Base-by-base conservation (phyloP, 2,113 vertebrate genomes). In the Trematocara macrostoma region DNA sequence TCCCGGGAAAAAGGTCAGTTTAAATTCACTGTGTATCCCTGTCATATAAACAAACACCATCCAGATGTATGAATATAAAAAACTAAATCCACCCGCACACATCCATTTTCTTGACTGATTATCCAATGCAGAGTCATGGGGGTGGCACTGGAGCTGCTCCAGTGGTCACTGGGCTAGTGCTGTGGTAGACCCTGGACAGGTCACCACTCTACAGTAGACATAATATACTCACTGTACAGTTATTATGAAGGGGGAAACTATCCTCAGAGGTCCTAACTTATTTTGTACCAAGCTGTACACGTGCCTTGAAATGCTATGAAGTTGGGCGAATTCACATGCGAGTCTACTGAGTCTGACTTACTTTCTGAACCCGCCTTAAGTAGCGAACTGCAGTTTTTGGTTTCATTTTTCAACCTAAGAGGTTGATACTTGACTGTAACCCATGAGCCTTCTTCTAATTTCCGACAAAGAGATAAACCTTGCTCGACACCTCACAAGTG, bases 401-500 rank as follows among this genome's bases (percentile, higher is more conserved):
- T 16, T 47, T 47, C 6, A 47, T 74, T 47, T 74, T 74, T 74
- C 69, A 74, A 45, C 15, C 14, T 16, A 47, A 74, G 14, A 11
- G 23, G 42, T 74, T 74, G 67, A 45, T 47, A 74, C 14, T 74
- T 74, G 42, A 47, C 8, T 74, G 8, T 74, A 18, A 47, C 69
- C 42, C 69, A 31, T 74, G 42, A 7, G 15, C 26, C 69, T 49
- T 31, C 69, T 49, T 74, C 23, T 74, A 18, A 31, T 49, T 74
- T 31, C 42, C 6, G 9, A 74, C 42, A 74, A 74, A 31, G 45
- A n/a, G 69, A 49, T 49, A 76, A 76, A 51, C 71, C 71, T 76
- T 76, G 45, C 71, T 51, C 7, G 20, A 47, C 67, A 52, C 45
- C 45, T 45, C 57, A 42, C 49, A 82, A 82, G 23, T 29, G 20